Conservation (phyloP, 2,888 invertebrate genomes). For the Mylabris sibirica region DNA sequence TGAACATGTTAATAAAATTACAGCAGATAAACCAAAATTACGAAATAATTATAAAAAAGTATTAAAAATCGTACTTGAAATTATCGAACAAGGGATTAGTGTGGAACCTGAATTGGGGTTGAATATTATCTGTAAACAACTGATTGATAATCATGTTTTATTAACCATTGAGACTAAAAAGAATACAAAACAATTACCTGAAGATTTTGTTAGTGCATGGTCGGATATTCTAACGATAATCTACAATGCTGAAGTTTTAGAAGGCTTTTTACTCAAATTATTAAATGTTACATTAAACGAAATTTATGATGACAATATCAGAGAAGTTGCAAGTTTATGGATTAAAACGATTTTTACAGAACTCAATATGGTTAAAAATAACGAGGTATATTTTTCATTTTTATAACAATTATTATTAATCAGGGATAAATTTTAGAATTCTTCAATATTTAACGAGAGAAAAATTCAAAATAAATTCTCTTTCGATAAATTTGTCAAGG, state of each 20-base stretch:
- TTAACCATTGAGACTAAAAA: constrained; percentile 25
- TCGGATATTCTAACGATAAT: constrained; percentile 57
- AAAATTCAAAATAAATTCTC: constrained; percentile 14
- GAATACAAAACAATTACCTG: constrained; percentile 43
- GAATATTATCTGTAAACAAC: constrained; percentile 24
- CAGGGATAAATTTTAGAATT: not conserved
- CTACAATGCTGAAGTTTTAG: constrained; percentile 63
- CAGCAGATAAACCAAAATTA: not conserved
- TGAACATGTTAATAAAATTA: constrained; percentile 29
- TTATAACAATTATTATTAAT: not conserved
- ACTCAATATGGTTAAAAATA: constrained; percentile 36
- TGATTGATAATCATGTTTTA: constrained; percentile 35
- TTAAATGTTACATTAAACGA: constrained; percentile 39
- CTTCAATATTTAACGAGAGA: constrained; percentile 22
- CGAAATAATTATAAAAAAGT: constrained; percentile 6
- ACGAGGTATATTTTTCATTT: constrained; percentile 20
- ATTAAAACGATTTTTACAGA: constrained; percentile 47
- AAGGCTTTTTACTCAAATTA: constrained; percentile 57
- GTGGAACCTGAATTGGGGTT: constrained; percentile 24
- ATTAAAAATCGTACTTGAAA: not conserved
- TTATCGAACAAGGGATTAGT: not conserved
- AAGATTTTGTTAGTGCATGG: constrained; percentile 60
- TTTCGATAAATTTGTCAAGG: constrained; percentile 14
- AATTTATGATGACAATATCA: constrained; percentile 26
- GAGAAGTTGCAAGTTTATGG: constrained; percentile 50